Base-by-base conservation (phyloP, 2,113 vertebrate genomes). In the Mesocricetus auratus region DNA sequence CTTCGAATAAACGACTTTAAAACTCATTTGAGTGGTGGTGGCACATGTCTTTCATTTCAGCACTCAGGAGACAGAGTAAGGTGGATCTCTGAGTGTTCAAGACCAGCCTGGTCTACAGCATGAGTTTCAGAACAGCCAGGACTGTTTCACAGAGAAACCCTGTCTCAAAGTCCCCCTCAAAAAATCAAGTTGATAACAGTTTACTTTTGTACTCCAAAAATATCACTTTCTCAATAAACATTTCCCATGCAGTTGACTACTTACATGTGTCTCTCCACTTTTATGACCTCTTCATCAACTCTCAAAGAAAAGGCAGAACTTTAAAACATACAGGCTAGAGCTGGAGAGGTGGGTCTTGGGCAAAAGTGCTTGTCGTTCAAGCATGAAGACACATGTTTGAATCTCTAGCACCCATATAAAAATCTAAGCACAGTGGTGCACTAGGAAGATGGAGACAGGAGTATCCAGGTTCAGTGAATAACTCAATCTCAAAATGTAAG, bases 221-320 rank as follows among this genome's bases (percentile, higher is more conserved):
- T 53, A 89, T 33, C 78, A 96, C 75, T 92, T 96, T 91, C 74
- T 95, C 75, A 92, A 53, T 33, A 81, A 89, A 92, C 69, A 78
- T 92, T 85, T 91, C 94, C 85, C 69, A 87, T 58, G 64, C 3
- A 29, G n/a, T 21, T 94, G 68, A 96, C 90, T 64, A 56, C 13
- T 81, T 58, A 5, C 16, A 15, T n/a, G 19, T 77, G 29, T 94
- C 83, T 91, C n/a, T 91, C 90, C 9, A 66, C 62, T 91, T 90
- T 95, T 42, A 77, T 91, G 50, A 96, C 42, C 24, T 74, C 58
- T 16, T 74, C 68, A 75, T 16, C 66, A 74, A 69, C 58, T 58
- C 75, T 92, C 75, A 66, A 64, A 90, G 68, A 92, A 96, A 92
- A 96, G 78, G 21, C 29, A 93, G 85, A 87, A 92, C 69, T 29